A percentile compares a stretch with the other conserved stretches of the same genome.
phyloP scores from a whole-genome alignment of 2,113 vertebrate species.

The Solea solea region DNA sequence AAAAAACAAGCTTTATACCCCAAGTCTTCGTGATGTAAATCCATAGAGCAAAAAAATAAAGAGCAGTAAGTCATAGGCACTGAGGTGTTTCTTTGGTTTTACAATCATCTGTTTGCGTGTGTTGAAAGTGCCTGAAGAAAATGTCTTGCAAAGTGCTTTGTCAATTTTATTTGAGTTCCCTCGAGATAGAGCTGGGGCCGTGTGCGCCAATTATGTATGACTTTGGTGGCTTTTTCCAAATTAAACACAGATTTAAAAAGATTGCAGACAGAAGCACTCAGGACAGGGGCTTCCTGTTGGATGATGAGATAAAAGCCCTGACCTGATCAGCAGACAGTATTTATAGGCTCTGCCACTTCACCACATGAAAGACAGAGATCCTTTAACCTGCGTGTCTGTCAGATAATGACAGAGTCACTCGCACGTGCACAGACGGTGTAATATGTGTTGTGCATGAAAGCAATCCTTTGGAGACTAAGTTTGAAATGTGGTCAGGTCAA shows the following conservation, averaged over 20 bases:
- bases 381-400: constrained; percentile 10
- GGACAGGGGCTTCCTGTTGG: constrained; percentile 59
- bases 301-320: constrained; percentile 66
- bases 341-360: constrained; percentile 23
- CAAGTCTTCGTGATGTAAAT: constrained; percentile 45
- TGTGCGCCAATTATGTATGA: not conserved
- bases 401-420: constrained; percentile 3
- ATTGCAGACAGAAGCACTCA: constrained; percentile 31
- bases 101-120: not conserved
- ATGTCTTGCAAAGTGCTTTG: constrained; percentile 1
- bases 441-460: not conserved
- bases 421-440: constrained; percentile 9
- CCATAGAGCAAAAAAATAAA: constrained; percentile 65
- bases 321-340: constrained; percentile 53
- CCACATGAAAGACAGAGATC: constrained; percentile 58
- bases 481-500: too few relatives aligned
- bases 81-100: constrained; percentile 29
- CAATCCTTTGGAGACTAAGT: constrained; percentile 5
- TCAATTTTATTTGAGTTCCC: constrained; percentile 3
- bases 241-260: constrained; percentile 56
- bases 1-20: constrained; percentile 1
- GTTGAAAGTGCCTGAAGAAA: not conserved
- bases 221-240: constrained; percentile 57
- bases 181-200: not conserved
- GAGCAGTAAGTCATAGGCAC: constrained; percentile 25